A percentile compares a stretch with the other conserved stretches of the same genome.
Evolutionary conservation across 2,113 vertebrate genomes (phyloP).

Genomic region (Myotis lucifugus): DNA sequence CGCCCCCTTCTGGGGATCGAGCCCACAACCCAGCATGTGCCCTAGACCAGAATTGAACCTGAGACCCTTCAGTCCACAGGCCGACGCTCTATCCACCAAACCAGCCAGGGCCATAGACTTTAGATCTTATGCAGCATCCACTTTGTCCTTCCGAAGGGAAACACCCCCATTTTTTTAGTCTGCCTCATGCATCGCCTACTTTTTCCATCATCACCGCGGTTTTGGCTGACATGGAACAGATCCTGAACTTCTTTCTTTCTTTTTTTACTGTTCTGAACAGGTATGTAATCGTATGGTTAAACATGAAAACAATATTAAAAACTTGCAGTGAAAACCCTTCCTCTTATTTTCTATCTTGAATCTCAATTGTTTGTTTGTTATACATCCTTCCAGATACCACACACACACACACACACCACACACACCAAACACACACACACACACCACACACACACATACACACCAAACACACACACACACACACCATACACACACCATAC

Average conservation of each 20-base stretch:
- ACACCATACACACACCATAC: too few relatives aligned
- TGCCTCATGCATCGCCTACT: background rate
- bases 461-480: too few relatives aligned
- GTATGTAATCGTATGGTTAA: background rate
- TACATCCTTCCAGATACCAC: background rate
- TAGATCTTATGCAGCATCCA: fast-evolving
- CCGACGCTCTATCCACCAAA: too few relatives aligned
- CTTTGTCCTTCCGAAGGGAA: slow-evolving; percentile 17
- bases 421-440: too few relatives aligned
- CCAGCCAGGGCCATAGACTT: too few relatives aligned
- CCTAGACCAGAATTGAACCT: too few relatives aligned
- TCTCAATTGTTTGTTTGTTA: background rate
- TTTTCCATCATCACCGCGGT: background rate
- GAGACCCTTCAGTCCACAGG: too few relatives aligned
- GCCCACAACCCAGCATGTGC: too few relatives aligned
- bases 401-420: background rate
- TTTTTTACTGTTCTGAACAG: background rate
- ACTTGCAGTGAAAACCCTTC: slow-evolving; percentile 1
- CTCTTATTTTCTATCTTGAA: slow-evolving; percentile 10
- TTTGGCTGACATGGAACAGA: background rate
- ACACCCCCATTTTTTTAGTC: background rate
- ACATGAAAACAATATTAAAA: slow-evolving; percentile 10
- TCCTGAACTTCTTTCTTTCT: background rate
- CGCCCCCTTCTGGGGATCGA: too few relatives aligned
- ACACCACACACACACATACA: too few relatives aligned